phyloP scores from a whole-genome alignment of 1,140 invertebrate genomes.

The Oscheius sp. region DNA sequence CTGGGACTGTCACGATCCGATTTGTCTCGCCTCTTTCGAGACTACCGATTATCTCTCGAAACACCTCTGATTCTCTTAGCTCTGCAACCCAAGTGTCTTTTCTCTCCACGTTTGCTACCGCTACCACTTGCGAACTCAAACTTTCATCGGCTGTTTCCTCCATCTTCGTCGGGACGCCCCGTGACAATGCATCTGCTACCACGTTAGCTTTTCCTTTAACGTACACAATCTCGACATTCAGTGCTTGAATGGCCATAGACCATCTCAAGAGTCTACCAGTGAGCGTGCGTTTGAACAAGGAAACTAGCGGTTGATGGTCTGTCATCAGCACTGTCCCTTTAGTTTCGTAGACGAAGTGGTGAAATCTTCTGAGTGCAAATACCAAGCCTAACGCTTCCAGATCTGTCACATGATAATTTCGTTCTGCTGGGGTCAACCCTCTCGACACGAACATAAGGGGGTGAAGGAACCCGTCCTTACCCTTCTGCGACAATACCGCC shows the following conservation, averaged over 20 bases:
- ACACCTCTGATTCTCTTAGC: no score
- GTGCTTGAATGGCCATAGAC: background rate
- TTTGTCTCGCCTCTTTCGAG: no score
- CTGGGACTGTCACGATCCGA: no score
- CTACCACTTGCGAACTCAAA: no score
- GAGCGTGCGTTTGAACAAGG: background rate
- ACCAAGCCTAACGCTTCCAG: constrained; percentile 30
- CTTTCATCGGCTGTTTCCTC: background rate
- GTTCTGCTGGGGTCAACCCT: constrained; percentile 20
- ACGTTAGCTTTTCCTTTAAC: constrained; percentile 8
- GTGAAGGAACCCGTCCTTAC: constrained; percentile 16
- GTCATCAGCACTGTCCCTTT: background rate
- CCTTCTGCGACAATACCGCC: constrained; percentile 31
- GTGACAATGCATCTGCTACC: constrained; percentile 1
- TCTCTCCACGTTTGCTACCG: no score
- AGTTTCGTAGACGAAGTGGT: background rate
- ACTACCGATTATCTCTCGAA: no score
- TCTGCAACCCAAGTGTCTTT: no score
- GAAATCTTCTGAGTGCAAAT: background rate
- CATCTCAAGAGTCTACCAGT: background rate
- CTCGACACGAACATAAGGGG: constrained; percentile 18
- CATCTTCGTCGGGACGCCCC: background rate
- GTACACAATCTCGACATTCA: background rate
- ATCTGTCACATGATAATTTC: constrained; percentile 22
- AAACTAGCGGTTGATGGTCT: constrained; percentile 6